These are phyloP conservation scores for Deilephila porcellus DNA, from an alignment of 2,888 invertebrate species.

Conservation along the genomic window DNA sequence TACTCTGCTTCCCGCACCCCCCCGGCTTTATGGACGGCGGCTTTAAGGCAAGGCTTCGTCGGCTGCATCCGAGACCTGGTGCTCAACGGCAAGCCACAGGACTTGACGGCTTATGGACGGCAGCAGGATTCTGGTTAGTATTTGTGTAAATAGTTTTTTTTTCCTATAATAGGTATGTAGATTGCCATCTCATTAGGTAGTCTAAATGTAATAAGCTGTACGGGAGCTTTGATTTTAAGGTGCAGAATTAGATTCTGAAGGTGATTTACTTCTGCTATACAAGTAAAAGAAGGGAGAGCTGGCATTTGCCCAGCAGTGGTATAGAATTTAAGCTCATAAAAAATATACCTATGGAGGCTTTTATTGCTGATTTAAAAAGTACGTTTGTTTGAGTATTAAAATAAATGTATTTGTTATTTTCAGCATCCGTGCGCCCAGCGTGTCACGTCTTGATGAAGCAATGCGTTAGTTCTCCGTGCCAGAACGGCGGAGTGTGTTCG, in stretches of 20 bases:
- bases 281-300: too few species aligned
- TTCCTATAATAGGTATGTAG: too few species aligned
- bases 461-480: constrained; percentile 94
- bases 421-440: constrained; percentile 94
- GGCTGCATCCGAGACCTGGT: constrained; percentile 96
- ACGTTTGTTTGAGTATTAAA: too few species aligned
- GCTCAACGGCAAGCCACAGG: constrained; percentile 94
- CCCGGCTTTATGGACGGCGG: constrained; percentile 95
- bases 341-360: too few species aligned
- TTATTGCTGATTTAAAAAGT: too few species aligned
- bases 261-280: too few species aligned
- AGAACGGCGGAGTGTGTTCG: constrained; percentile 93
- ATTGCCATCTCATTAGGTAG: too few species aligned
- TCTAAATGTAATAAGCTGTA: too few species aligned
- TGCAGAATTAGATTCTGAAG: too few species aligned
- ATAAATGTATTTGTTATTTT: constrained; percentile 30
- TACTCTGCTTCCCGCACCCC: constrained; percentile 92
- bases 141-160: background rate
- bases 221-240: too few species aligned
- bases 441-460: constrained; percentile 93
- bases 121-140: constrained; percentile 93
- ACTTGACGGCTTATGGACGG: constrained; percentile 94
- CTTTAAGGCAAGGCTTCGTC: constrained; percentile 95
- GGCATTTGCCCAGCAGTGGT: too few species aligned
- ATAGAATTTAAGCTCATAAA: too few species aligned